Percentiles rank a stretch among this genome's conserved stretches.
phyloP scores from a whole-genome alignment of 2,113 vertebrate species.

The Axis porcinus region DNA sequence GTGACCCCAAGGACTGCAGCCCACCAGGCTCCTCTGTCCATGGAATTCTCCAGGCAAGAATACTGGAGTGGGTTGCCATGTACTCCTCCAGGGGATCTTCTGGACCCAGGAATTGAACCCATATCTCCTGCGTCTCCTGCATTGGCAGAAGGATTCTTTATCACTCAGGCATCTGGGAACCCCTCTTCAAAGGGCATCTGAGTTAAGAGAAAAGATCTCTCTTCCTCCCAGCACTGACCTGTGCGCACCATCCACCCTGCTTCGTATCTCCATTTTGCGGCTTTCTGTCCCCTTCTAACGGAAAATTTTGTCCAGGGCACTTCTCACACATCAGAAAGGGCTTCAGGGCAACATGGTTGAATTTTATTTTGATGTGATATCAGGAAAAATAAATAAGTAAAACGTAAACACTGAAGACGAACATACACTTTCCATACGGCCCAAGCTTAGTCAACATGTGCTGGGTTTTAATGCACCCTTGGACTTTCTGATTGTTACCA shows the following conservation, averaged over 20 bases:
- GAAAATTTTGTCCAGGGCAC: neutral
- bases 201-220: neutral
- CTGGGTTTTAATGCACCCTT: neutral
- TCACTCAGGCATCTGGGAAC: neutral
- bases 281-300: neutral
- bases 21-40: neutral
- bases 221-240: neutral
- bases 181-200: neutral
- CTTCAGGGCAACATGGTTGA: neutral
- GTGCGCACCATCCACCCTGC: fast-evolving
- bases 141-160: neutral
- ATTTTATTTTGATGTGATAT: conserved; percentile 56
- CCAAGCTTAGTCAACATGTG: neutral
- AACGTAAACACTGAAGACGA: conserved; percentile 43
- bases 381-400: conserved; percentile 56
- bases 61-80: neutral
- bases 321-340: neutral
- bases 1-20: neutral
- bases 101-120: neutral
- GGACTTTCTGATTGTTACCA: conserved; percentile 56
- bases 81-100: neutral
- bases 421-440: conserved; percentile 17
- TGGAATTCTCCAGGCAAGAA: neutral
- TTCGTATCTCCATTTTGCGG: fast-evolving
- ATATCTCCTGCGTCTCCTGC: neutral